Evolutionary conservation across 1,140 invertebrate species (phyloP), one percentile per base, ranked within the genome.

Genomic region (Nebria ingens): DNA sequence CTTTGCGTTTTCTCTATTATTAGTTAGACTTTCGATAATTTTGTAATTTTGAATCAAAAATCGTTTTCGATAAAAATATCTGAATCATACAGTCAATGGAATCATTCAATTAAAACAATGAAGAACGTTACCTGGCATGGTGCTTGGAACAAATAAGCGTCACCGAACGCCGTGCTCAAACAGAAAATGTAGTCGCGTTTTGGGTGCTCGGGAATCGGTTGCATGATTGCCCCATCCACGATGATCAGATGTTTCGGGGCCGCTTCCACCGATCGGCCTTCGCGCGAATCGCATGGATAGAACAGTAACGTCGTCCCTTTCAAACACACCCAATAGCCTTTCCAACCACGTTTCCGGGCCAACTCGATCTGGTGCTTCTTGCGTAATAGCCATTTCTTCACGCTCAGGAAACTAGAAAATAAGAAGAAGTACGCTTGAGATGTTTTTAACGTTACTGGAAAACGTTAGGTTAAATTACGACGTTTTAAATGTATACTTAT

Each of bases 101-200:
- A 34, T 9, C n/a, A n/a, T 34, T 34, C n/a, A 9, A 56, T 2
- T 13, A n/a, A n/a, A n/a, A n/a, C n/a, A n/a, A n/a, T n/a, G n/a
- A 38, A 53, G 19, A 51, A 22, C 49, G 69, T 73, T 66, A 83
- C 82, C 76, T 84, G 82, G 67, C 81, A 83, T 19, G 79, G 83
- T 69, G 95, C 94, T 82, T 97, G 93, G 73, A 98, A 97, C 21
- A 98, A 77, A 74, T 97, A 97, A 50, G 93, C 94, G 75, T 98
- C 95, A 54, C 95, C 95, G 74, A 97, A 98, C 11, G 94, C 93
- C 2, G 94, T 97, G 73, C 93, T 97, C 57, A 98, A 79, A 70
- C 94, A 97, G 78, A 98, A 98, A 71, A 98, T 97, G 73, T 94
- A 90, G 74, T 98, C 94, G 61, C 93, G 78, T 73, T 97, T 97